Evolutionary conservation across 1,140 invertebrate species (phyloP), one percentile per base, ranked within the genome.

Genomic region (Brachionus koreanus): DNA sequence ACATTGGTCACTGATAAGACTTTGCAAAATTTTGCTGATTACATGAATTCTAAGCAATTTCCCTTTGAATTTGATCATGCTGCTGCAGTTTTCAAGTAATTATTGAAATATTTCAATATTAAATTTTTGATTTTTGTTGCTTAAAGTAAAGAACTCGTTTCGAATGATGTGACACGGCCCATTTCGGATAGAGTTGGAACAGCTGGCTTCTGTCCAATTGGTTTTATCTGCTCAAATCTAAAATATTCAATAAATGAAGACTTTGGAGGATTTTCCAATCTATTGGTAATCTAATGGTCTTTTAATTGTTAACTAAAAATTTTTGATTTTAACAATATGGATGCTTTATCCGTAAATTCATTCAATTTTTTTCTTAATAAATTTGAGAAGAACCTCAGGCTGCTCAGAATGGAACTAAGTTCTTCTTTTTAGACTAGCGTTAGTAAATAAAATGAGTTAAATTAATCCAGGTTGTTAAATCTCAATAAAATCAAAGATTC

Each of bases 221-320:
- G 49, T 61, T 2, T 16, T 5, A 42, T 79, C 13, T 79, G 76
- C 42, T 23, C 76, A 0, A n/a, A 57, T 29, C 1, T 19, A 5
- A 79, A 61, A 29, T 79, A 61, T 61, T 79, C 76, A 79, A 63
- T 79, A 12, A 39, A 39, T 12, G 76, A 79, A 79, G 76, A 79
- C 13, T 61, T 79, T 39, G 76, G 76, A 25, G 76, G 76, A 19
- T 79, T 79, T 61, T 61, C 35, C 12, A 74, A 74, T 19, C 4
- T 74, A 49, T 4, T 74, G 19, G 69, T 74, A 74, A 46, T n/a
- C 4, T n/a, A 16, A 6, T 57, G 0, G 1, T n/a, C 5, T 33
- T 33, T 33, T 3, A 23, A 5, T 63, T 33, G 13, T 23, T 29
- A 9, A 63, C 19, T 63, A 16, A 69, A 42, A 43, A 43, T 12